Evolutionary conservation across 2,888 invertebrate species (phyloP), one percentile per base, ranked within the genome.

Genomic region (Andricus quercusramuli): DNA sequence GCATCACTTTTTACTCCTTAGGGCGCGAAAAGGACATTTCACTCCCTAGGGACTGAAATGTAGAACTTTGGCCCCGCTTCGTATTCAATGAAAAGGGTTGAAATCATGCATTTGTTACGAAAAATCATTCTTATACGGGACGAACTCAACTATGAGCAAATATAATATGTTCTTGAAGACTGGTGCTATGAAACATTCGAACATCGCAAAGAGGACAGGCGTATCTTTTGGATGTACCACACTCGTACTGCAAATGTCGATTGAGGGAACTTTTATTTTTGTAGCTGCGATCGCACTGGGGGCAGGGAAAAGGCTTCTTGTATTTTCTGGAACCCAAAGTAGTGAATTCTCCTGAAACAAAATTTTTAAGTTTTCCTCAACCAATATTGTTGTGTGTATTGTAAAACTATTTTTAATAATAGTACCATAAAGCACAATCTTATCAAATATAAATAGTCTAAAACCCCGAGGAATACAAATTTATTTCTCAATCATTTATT

Each of bases 181-280:
- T 85, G 77, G 79, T 83, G 68, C 83, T 88, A 79, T 87, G 84
- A 9, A 81, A 77, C 41, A 88, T 47, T 81, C 70, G 83, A 78
- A 79, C 80, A 20, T 85, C 82, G 68, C 91, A 91, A 62, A 90
- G 84, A 15, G 87, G 87, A 79, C 90, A 90, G 29, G 70, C 74
- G 59, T 89, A 90, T 76, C 84, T 83, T 65, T 89, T 90, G 37
- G 83, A 82, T 78, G 86, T 86, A 64, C 88, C 87, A 79, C 89
- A 90, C 62, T 89, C 88, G 83, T 89, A 88, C 25, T 86, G 85
- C 15, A 84, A 3, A 82, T 91, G 89, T 65, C 87, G 88, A 76
- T 91, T 90, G 47, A 93, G 85, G 67, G 93, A 93, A 79, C 90
- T 89, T 82, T 90, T 90, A 78, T 91, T 90, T 85, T 90, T 91